phyloP scores from a whole-genome alignment of 2,888 invertebrate species.

The Agrotis clavis region DNA sequence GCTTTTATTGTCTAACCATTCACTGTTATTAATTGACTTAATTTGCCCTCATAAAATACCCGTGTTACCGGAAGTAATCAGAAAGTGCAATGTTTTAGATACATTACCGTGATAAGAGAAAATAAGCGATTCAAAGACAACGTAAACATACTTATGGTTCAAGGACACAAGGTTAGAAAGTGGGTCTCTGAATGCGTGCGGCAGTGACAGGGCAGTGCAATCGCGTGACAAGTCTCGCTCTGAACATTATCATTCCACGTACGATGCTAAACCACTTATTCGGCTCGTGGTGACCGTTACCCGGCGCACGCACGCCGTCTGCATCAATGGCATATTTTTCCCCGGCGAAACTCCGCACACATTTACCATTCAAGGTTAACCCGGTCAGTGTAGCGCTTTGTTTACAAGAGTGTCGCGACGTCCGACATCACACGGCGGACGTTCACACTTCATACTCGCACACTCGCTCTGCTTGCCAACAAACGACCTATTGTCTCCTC shows the following conservation, averaged over 20 bases:
- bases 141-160: constrained; percentile 68
- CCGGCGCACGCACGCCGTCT: constrained; percentile 87
- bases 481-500: constrained; percentile 63
- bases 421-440: constrained; percentile 72
- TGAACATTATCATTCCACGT: constrained; percentile 89
- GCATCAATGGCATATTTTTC: constrained; percentile 91
- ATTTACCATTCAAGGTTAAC: constrained; percentile 90
- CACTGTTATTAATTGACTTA: constrained; percentile 47
- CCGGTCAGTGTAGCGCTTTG: constrained; percentile 89
- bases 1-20: constrained; percentile 56
- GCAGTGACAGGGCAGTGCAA: constrained; percentile 78
- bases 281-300: constrained; percentile 89
- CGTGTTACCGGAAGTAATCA: constrained; percentile 31
- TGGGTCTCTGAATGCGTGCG: constrained; percentile 82
- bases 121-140: constrained; percentile 43
- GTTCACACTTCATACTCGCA: constrained; percentile 67
- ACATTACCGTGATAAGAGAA: constrained; percentile 27
- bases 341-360: constrained; percentile 87
- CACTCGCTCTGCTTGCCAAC: constrained; percentile 62
- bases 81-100: constrained; percentile 7
- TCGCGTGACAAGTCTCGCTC: constrained; percentile 85
- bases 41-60: constrained; percentile 34
- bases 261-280: constrained; percentile 90
- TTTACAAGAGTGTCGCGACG: constrained; percentile 82
- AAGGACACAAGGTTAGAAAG: constrained; percentile 86